Evolutionary conservation across 2,888 invertebrate species (phyloP).

Genomic region (Saturnia pavonia): DNA sequence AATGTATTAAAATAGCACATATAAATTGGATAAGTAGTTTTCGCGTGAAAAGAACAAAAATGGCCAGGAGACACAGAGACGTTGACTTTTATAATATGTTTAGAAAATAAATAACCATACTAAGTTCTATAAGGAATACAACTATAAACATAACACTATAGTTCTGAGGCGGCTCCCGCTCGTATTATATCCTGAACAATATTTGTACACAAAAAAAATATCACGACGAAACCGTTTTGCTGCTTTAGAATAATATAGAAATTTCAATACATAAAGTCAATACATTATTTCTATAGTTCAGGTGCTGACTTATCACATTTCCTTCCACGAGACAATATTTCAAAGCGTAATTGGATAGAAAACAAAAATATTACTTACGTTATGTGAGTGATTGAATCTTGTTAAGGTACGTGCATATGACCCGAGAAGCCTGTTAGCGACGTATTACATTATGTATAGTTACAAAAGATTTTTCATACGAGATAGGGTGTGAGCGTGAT

Average conservation of each 20-base stretch:
- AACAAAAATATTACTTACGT: constrained; percentile 49
- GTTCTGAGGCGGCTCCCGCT: no score
- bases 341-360: constrained; percentile 52
- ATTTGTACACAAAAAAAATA: neutral
- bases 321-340: constrained; percentile 46
- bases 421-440: neutral
- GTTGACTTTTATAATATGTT: no score
- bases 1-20: no score
- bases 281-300: constrained; percentile 21
- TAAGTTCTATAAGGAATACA: no score
- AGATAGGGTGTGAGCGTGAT: neutral
- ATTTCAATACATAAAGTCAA: constrained; percentile 13
- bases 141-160: no score
- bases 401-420: constrained; percentile 28
- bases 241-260: neutral
- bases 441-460: neutral
- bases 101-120: no score
- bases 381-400: constrained; percentile 50
- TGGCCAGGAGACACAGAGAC: no score
- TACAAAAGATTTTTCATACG: neutral
- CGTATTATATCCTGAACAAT: no score
- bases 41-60: no score
- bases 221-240: neutral
- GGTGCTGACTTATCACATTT: constrained; percentile 33
- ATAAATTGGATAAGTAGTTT: no score